These are phyloP conservation scores for Aporrectodea caliginosa DNA, from an alignment of 1,140 invertebrate genomes.

Conservation along the genomic window DNA sequence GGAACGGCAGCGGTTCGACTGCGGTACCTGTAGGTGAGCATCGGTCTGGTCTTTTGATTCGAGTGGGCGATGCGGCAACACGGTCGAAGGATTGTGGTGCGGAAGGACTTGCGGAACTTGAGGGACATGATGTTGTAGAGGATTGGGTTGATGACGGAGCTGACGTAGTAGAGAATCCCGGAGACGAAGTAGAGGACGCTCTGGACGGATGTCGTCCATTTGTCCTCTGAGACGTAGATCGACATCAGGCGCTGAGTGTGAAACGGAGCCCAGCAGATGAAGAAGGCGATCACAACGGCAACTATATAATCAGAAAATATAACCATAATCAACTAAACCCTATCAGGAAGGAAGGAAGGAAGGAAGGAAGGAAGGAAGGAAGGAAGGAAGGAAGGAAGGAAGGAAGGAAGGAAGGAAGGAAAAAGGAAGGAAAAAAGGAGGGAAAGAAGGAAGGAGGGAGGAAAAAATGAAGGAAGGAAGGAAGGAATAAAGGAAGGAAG, in stretches of 20 bases:
- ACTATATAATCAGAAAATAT: too few relatives aligned
- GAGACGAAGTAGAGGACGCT: conserved; percentile 36
- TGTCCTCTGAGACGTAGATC: conserved; percentile 61
- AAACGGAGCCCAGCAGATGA: conserved; percentile 89
- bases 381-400: too few relatives aligned
- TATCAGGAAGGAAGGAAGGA: too few relatives aligned
- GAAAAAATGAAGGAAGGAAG: too few relatives aligned
- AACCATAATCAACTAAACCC: too few relatives aligned
- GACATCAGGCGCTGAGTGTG: conserved; percentile 78
- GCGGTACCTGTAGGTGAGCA: background rate
- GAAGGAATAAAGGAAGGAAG: too few relatives aligned
- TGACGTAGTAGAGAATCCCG: conserved; percentile 74
- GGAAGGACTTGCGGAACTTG: conserved; percentile 76
- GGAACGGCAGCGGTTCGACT: background rate
- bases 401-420: too few relatives aligned
- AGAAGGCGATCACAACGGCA: conserved; percentile 85
- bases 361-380: too few relatives aligned
- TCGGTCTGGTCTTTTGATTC: background rate
- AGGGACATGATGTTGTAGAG: conserved; percentile 87
- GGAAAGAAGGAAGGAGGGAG: too few relatives aligned
- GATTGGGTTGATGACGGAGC: conserved; percentile 83
- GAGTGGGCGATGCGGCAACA: background rate
- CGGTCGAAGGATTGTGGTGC: conserved; percentile 41
- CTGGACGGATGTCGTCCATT: conserved; percentile 11
- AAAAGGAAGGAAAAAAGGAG: too few relatives aligned